Conservation (phyloP, 1,140 invertebrate genomes). For the Streblospio benedicti region DNA sequence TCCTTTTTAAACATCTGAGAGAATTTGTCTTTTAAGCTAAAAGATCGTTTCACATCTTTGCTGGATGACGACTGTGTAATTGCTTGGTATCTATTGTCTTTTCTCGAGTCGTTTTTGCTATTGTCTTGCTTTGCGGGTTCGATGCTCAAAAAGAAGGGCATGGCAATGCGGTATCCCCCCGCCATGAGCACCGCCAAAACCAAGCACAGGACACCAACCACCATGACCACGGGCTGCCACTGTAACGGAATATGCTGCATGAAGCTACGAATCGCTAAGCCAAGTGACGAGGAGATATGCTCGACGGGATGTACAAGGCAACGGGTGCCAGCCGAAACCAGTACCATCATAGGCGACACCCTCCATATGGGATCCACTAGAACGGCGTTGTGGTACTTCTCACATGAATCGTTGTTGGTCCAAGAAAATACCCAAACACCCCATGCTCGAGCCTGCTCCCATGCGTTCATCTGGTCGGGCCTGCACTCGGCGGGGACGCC, state of each 20-base stretch:
- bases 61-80: too few relatives aligned
- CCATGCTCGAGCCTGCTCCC: conserved; percentile 25
- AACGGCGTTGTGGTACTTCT: conserved; percentile 31
- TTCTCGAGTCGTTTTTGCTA: background rate
- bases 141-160: conserved; percentile 29
- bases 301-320: conserved; percentile 31
- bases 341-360: conserved; percentile 32
- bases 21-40: too few relatives aligned
- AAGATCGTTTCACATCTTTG: too few relatives aligned
- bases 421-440: conserved; percentile 31
- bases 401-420: conserved; percentile 27
- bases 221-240: conserved; percentile 35
- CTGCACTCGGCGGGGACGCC: conserved; percentile 31
- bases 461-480: conserved; percentile 21
- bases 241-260: conserved; percentile 33
- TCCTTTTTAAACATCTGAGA: too few relatives aligned
- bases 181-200: conserved; percentile 23
- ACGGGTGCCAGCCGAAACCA: conserved; percentile 27
- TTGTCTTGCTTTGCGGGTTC: conserved; percentile 20
- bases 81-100: too few relatives aligned
- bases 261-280: conserved; percentile 25
- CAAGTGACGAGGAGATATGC: conserved; percentile 23
- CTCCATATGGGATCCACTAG: conserved; percentile 39
- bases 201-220: conserved; percentile 18
- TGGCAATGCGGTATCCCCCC: conserved; percentile 28